Base-by-base conservation (phyloP, 2,113 vertebrate species). In the Platichthys flesus region DNA sequence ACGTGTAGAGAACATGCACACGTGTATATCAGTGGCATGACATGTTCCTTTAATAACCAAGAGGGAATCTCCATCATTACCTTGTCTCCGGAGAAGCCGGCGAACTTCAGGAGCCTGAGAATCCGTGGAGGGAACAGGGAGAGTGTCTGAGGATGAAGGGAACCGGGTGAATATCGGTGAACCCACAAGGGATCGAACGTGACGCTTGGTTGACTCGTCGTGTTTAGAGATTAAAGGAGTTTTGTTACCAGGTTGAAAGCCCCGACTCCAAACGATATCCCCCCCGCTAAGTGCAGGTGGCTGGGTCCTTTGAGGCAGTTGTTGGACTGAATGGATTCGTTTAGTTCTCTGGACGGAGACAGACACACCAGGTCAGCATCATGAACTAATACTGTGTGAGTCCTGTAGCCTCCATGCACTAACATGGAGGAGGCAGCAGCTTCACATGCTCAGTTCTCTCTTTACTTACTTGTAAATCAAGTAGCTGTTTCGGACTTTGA, bases 71-170 rank as follows among this genome's bases (percentile, higher is more conserved):
- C 3, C 26, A 12, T 5, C 56, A 7, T 74, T 74, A 95, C 95
- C 94, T 96, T 96, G 85, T 96, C 94, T 55, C 95, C 95, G 9
- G 95, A 95, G 82, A 96, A 95, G 9, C 95, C 95, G 2, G 95
- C 95, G 72, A 96, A 96, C 84, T 96, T 95, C 83, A 96, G 76
- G 37, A 96, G 72, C 73, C 92, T 94, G 35, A 96, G 92, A 74
- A 96, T 92, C 74, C 95, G 89, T 0, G 94, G 89, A 71, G 95
- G 95, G 67, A 96, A 95, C 10, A 96, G 83, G 14, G 95, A 96
- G 9, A 96, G 92, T 0, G 95, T 94, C 95, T 96, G 86, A n/a
- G 69, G 74, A 82, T 2, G 71, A 57, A 82, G 56, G 62, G 62
- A 14, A 79, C 4, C 47, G 3, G 5, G 56, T 64, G 2, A 80